These are phyloP conservation scores for Tachyglossus aculeatus DNA, from an alignment of 2,797 vertebrate species.

Conservation along the genomic window DNA sequence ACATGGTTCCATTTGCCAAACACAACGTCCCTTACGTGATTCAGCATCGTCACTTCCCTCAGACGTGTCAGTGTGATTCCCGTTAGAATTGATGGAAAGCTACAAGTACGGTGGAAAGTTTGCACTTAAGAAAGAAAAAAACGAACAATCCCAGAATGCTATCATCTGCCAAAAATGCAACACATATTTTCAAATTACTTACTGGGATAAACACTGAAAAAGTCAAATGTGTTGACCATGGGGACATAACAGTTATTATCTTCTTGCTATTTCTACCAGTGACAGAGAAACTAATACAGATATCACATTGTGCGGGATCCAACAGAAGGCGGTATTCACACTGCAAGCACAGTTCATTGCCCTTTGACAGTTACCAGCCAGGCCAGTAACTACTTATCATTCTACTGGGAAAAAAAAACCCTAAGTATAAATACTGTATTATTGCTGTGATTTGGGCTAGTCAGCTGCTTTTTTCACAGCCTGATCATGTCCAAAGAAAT, in stretches of 20 bases:
- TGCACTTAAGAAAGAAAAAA: neutral
- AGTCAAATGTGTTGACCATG: constrained; percentile 34
- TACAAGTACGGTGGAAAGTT: neutral
- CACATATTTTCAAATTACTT: constrained; percentile 41
- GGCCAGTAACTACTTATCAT: constrained; percentile 37
- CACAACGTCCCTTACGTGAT: neutral
- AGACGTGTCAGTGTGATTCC: constrained; percentile 4
- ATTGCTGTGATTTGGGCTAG: constrained; percentile 34
- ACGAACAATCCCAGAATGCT: neutral
- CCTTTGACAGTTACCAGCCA: constrained; percentile 35
- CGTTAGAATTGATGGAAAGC: neutral
- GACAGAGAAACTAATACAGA: constrained; percentile 54
- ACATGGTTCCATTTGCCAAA: neutral
- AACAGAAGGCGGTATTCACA: constrained; percentile 54
- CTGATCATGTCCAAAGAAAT: constrained; percentile 39
- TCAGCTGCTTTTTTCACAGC: constrained; percentile 47
- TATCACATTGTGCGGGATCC: constrained; percentile 45
- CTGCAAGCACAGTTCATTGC: constrained; percentile 40
- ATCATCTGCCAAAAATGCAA: constrained; percentile 16
- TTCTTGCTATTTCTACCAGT: constrained; percentile 31
- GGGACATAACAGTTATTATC: constrained; percentile 34
- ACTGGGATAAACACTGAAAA: constrained; percentile 10
- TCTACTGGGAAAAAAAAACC: constrained; percentile 2
- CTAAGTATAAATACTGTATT: constrained; percentile 54
- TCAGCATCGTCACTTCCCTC: neutral